Evolutionary conservation across 2,797 vertebrate species (phyloP), one percentile per base, ranked within the genome.

Genomic region (Labeo calbasu): DNA sequence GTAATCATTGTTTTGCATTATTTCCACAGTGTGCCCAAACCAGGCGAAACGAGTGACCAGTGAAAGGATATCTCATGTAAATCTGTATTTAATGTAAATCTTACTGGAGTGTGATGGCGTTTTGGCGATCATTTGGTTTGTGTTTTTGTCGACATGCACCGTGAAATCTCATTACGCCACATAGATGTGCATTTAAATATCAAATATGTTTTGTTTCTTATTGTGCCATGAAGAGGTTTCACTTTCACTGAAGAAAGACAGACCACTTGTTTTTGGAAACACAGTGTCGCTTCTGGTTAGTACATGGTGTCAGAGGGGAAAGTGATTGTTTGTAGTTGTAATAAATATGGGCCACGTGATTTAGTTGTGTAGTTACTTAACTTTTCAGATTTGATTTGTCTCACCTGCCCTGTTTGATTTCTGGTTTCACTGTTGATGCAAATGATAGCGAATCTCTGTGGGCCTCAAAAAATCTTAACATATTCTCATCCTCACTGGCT

Each of bases 301-400:
- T 63, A 63, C 55, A 83, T 66, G 65, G 61, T 53, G 79, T 75
- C 71, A 23, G 55, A 50, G 55, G 32, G 77, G 86, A 79, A 32
- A 55, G 51, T n/a, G 8, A 25, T 70, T 43, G 23, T 77, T 77
- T 43, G 2, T 55, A 17, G 28, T 65, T 65, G 50, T 75, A 78
- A 81, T 70, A 65, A 79, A 88, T 83, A 68, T 83, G n/a, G 57
- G 23, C 46, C 9, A 2, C 9, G 75, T 76, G 13, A 53, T 79
- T 77, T 69, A 53, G 81, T 79, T 73, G 76, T 63, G 25, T 83
- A 69, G 66, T 86, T 75, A 63, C 40, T 46, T 50, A 8, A 59
- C 53, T 69, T 43, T 59, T 19, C 32, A 53, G 83, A 72, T 86
- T 84, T 88, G 81, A 85, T 81, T 81, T 48, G 69, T 32, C 10